Conservation (phyloP, 2,797 vertebrate species). For the Onychomys leucogaster region DNA sequence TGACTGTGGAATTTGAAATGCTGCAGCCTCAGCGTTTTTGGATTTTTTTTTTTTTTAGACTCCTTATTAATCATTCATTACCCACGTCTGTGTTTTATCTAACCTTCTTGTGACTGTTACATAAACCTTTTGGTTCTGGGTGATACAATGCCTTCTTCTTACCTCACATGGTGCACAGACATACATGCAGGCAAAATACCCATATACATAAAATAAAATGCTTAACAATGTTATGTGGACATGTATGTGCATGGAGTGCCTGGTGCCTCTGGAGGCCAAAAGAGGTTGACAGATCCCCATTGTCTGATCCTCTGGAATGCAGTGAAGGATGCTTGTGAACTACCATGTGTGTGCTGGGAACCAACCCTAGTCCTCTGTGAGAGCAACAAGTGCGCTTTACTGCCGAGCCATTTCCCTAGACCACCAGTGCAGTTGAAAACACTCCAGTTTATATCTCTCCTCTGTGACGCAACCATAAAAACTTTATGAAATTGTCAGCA, state of each 20-base stretch:
- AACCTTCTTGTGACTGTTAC: background rate
- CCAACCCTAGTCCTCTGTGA: background rate
- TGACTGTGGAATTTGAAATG: background rate
- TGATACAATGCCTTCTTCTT: background rate
- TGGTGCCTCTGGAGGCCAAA: background rate
- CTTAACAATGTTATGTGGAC: background rate
- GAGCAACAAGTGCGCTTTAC: background rate
- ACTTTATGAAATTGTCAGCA: background rate
- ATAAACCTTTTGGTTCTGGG: background rate
- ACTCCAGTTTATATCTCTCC: background rate
- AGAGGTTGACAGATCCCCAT: background rate
- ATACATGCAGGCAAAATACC: background rate
- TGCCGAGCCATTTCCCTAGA: background rate
- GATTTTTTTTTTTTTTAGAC: background rate
- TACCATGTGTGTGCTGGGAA: background rate
- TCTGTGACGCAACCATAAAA: background rate
- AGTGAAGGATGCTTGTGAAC: background rate
- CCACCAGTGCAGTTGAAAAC: background rate
- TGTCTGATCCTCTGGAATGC: background rate
- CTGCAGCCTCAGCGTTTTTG: background rate
- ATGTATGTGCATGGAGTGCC: background rate
- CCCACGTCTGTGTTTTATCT: background rate
- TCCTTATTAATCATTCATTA: background rate
- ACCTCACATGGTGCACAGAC: background rate
- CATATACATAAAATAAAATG: background rate